Base-by-base conservation (phyloP, 2,888 invertebrate genomes). In the Meloe dianella region DNA sequence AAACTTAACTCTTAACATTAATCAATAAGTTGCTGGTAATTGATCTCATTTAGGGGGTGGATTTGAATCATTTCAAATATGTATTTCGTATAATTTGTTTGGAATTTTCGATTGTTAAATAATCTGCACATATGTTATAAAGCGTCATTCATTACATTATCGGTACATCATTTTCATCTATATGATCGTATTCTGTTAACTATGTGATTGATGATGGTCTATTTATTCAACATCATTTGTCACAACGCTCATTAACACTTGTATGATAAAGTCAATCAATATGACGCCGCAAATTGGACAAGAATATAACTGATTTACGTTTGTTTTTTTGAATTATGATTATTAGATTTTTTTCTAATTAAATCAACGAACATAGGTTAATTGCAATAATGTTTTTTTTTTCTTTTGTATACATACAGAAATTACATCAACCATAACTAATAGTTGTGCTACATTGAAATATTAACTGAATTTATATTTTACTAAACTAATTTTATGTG, bases 201-300 rank as follows among this genome's bases (percentile, higher is more conserved):
- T 68, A 60, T 59, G 65, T 74, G 71, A 74, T 74, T 71, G 72
- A 74, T 71, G 72, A 72, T 72, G 66, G 65, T 64, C 63, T 71
- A 70, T 68, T 69, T 68, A 69, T 71, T 71, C 66, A 67, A 64
- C 61, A 58, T 64, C 66, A 74, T 73, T 74, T 73, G 72, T 74
- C 70, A 67, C 30, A 41, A 64, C 67, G 59, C 59, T 67, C 67
- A 74, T 68, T 69, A 66, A 69, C 72, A 71, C 62, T 58, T 60
- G 66, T 71, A 69, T 67, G 65, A 68, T 66, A 60, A 61, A 66
- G 51, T 66, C 65, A 47, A 9, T 47, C 20, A 47, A 47, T 47
- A 20, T 47, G 47, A 47, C 47, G 47, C 20, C 20, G 9, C 8
- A 47, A 47, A 47, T 22, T 47, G 20, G 47, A 47, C 47, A 47